A percentile compares a stretch with the other conserved stretches of the same genome.
Evolutionary conservation across 2,888 invertebrate genomes (phyloP).

Genomic region (Morpho helenor): DNA sequence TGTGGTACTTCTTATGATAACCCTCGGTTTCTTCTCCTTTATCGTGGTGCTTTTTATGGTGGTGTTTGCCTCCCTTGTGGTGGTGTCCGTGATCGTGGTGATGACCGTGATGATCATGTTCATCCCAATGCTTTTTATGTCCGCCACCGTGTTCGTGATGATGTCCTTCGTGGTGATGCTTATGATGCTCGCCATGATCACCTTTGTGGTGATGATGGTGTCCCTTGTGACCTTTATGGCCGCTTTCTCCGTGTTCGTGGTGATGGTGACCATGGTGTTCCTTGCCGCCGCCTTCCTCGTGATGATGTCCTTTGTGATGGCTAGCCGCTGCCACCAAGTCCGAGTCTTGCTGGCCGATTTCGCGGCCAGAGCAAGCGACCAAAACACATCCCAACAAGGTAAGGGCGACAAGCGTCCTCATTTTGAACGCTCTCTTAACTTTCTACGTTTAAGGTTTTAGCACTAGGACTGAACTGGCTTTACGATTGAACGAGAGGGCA

Average conservation of each 20-base stretch:
- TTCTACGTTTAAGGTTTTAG: constrained; percentile 57
- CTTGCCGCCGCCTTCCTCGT: constrained; percentile 84
- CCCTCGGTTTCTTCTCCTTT: constrained; percentile 91
- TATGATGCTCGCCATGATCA: constrained; percentile 86
- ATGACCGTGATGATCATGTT: constrained; percentile 85
- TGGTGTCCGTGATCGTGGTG: constrained; percentile 88
- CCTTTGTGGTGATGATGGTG: constrained; percentile 89
- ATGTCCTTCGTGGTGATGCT: constrained; percentile 87
- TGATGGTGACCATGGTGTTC: constrained; percentile 84
- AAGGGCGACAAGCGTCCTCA: constrained; percentile 72
- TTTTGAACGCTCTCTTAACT: constrained; percentile 34
- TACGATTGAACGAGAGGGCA: constrained; percentile 49
- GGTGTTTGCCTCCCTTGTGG: constrained; percentile 88
- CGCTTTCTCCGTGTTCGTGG: constrained; percentile 84
- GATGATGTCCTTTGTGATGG: constrained; percentile 70
- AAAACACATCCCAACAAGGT: constrained; percentile 56
- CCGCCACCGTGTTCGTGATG: constrained; percentile 88
- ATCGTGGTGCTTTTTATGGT: constrained; percentile 90
- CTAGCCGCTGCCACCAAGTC: constrained; percentile 76
- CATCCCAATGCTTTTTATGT: constrained; percentile 89
- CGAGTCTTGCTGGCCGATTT: constrained; percentile 49
- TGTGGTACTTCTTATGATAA: constrained; percentile 91
- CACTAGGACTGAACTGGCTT: constrained; percentile 62
- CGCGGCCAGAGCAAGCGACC: constrained; percentile 55
- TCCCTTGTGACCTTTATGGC: constrained; percentile 87